Percentiles rank a stretch among this genome's conserved stretches.
These are phyloP conservation scores for Ginglymostoma cirratum DNA, from an alignment of 2,113 vertebrate species.

Conservation along the genomic window DNA sequence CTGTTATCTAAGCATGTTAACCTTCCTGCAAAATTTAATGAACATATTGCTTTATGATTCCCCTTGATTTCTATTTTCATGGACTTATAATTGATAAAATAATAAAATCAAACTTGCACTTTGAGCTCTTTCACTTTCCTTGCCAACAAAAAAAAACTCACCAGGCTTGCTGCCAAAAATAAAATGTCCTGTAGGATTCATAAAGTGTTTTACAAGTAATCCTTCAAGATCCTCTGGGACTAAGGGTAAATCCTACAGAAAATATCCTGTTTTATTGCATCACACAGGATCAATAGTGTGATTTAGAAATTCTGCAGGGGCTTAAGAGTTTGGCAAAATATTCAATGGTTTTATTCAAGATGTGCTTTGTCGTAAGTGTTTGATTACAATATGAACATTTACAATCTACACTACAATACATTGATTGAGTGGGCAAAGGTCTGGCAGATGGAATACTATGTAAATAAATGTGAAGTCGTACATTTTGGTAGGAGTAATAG, in stretches of 20 bases:
- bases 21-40: background rate
- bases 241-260: constrained; percentile 31
- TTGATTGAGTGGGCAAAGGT: no score
- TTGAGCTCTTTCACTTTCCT: background rate
- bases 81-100: background rate
- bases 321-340: constrained; percentile 32
- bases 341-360: constrained; percentile 20
- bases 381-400: background rate
- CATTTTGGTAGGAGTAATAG: no score
- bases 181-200: constrained; percentile 31
- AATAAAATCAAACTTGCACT: background rate
- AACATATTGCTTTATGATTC: background rate
- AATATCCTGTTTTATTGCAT: constrained; percentile 34
- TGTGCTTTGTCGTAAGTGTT: background rate
- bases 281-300: constrained; percentile 22
- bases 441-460: no score
- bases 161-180: constrained; percentile 23
- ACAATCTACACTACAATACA: background rate
- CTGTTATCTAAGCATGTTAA: background rate
- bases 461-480: no score
- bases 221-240: constrained; percentile 16
- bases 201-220: constrained; percentile 31
- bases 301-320: constrained; percentile 27
- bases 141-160: background rate
- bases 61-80: background rate